phyloP scores from a whole-genome alignment of 1,140 invertebrate genomes.

The Cydia splendana region DNA sequence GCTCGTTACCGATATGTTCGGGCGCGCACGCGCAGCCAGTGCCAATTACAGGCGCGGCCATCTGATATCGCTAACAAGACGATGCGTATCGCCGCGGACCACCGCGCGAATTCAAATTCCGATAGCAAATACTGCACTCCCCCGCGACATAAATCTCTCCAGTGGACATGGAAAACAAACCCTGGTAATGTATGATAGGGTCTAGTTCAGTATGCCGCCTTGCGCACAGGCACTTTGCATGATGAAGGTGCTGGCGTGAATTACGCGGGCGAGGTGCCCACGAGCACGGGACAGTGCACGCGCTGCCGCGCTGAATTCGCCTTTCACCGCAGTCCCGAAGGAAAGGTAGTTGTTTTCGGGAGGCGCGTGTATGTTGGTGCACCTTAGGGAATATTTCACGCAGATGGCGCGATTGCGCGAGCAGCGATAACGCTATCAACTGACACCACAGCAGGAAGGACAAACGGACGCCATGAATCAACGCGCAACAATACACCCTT shows the following conservation, averaged over 20 bases:
- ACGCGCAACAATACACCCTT: conserved; percentile 44
- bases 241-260: conserved; percentile 74
- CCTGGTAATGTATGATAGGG: not conserved
- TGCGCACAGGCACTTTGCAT: conserved; percentile 62
- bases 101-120: conserved; percentile 62
- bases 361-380: conserved; percentile 8
- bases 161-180: conserved; percentile 32
- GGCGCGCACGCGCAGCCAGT: conserved; percentile 49
- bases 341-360: not conserved
- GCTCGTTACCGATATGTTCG: conserved; percentile 40
- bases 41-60: conserved; percentile 72
- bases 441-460: conserved; percentile 67
- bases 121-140: conserved; percentile 54
- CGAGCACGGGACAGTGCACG: not conserved
- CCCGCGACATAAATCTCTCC: conserved; percentile 57
- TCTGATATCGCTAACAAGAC: conserved; percentile 77
- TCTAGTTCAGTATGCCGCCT: conserved; percentile 9
- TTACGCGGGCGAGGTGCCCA: conserved; percentile 69
- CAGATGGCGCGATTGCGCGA: conserved; percentile 68
- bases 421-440: conserved; percentile 57
- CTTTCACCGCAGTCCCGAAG: conserved; percentile 9
- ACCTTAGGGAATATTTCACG: conserved; percentile 70
- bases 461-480: conserved; percentile 66
- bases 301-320: conserved; percentile 5
- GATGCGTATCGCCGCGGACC: conserved; percentile 69